A percentile compares a stretch with the other conserved stretches of the same genome.
Conservation (phyloP, 2,888 invertebrate species). For the Himalopsyche kuldschensis region DNA sequence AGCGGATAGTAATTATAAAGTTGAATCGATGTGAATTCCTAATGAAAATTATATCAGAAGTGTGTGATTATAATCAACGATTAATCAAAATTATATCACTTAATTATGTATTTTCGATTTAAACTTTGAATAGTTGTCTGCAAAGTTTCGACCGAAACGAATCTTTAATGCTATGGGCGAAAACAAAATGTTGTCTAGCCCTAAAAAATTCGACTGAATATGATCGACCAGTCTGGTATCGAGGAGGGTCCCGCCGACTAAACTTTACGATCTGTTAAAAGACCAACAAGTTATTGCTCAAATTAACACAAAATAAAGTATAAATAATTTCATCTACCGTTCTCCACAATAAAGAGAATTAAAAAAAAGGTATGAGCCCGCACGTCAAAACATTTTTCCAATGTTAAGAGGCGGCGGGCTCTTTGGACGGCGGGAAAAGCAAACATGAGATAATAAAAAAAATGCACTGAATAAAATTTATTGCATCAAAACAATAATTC, state of each 20-base stretch:
- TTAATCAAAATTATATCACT: too few species aligned
- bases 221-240: slow-evolving; percentile 19
- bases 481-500: slow-evolving; percentile 55
- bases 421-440: slow-evolving; percentile 49
- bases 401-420: slow-evolving; percentile 42
- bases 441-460: slow-evolving; percentile 55
- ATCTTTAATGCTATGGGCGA: not conserved
- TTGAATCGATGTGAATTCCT: too few species aligned
- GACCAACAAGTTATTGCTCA: slow-evolving; percentile 58
- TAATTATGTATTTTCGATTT: too few species aligned
- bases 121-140: too few species aligned
- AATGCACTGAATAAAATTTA: slow-evolving; percentile 60
- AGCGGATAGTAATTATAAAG: too few species aligned
- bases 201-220: slow-evolving; percentile 9
- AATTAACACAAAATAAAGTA: slow-evolving; percentile 61
- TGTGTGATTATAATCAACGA: too few species aligned
- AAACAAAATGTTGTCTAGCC: slow-evolving; percentile 2
- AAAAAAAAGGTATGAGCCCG: slow-evolving; percentile 54
- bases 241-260: slow-evolving; percentile 25
- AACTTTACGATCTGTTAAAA: slow-evolving; percentile 64
- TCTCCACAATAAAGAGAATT: slow-evolving; percentile 1
- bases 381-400: slow-evolving; percentile 61
- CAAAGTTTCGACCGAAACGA: too few species aligned
- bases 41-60: too few species aligned
- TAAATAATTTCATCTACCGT: slow-evolving; percentile 9